A percentile compares a stretch with the other conserved stretches of the same genome.
Conservation (phyloP, 2,888 invertebrate genomes). For the Hybos culiciformis region DNA sequence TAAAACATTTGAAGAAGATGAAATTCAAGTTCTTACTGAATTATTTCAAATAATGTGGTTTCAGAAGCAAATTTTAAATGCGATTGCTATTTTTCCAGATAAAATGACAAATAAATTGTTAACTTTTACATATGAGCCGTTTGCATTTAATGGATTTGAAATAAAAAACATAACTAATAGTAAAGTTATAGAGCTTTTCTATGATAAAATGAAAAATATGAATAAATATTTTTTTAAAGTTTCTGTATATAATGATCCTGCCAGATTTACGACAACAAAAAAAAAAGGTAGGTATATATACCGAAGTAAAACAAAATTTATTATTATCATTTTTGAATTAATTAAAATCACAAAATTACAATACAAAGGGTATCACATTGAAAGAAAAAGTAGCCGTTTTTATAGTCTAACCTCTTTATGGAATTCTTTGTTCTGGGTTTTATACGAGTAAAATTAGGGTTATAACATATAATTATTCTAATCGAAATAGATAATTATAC, state of each 20-base stretch:
- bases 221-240: conserved; percentile 19
- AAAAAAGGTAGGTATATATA: too few relatives aligned
- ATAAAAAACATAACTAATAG: not conserved
- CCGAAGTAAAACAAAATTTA: conserved; percentile 2
- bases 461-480: too few relatives aligned
- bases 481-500: too few relatives aligned
- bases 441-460: too few relatives aligned
- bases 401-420: too few relatives aligned
- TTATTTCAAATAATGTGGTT: not conserved
- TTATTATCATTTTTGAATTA: not conserved
- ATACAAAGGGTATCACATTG: too few relatives aligned
- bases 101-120: not conserved
- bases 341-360: not conserved
- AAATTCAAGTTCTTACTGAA: not conserved
- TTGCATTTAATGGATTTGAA: conserved; percentile 10
- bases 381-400: too few relatives aligned
- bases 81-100: conserved; percentile 17
- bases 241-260: conserved; percentile 25
- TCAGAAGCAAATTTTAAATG: conserved; percentile 20
- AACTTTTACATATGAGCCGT: conserved; percentile 24
- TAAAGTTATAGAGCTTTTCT: conserved; percentile 11
- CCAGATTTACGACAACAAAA: conserved; percentile 17
- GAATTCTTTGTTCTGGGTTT: too few relatives aligned
- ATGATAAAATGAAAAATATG: conserved; percentile 23
- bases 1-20: not conserved